Evolutionary conservation across 2,888 invertebrate species (phyloP).

Genomic region (Hypselothyrea guttata): DNA sequence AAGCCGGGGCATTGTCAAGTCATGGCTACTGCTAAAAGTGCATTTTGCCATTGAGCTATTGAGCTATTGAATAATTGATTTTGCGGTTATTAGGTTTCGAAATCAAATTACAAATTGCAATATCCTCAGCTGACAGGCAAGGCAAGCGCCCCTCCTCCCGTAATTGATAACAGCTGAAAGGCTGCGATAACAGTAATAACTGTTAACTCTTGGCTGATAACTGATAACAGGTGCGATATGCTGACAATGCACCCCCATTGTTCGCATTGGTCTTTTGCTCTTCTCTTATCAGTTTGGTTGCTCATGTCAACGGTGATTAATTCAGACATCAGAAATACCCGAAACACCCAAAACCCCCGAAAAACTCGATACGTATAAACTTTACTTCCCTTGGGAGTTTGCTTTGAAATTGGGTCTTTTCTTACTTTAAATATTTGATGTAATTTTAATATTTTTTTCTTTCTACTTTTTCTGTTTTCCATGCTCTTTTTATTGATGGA

Average conservation of each 20-base stretch:
- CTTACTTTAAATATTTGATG: constrained; percentile 23
- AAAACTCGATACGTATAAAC: constrained; percentile 6
- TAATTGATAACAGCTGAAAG: constrained; percentile 1
- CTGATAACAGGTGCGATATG: constrained; percentile 21
- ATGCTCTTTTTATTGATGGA: constrained; percentile 27
- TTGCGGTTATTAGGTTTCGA: constrained; percentile 40
- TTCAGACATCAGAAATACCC: too few relatives aligned
- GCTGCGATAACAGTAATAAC: background rate
- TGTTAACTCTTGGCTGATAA: background rate
- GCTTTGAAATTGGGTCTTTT: background rate
- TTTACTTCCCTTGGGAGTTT: background rate
- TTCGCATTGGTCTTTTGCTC: constrained; percentile 12
- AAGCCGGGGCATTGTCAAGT: constrained; percentile 1
- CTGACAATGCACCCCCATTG: constrained; percentile 40
- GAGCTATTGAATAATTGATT: constrained; percentile 52
- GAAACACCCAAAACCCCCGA: too few relatives aligned
- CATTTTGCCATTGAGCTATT: constrained; percentile 30
- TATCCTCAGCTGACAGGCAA: background rate
- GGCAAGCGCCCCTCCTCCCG: background rate
- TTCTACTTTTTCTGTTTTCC: constrained; percentile 3
- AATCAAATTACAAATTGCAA: constrained; percentile 29
- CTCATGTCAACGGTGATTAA: constrained; percentile 31
- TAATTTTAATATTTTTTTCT: constrained; percentile 19
- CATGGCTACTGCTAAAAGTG: constrained; percentile 2
- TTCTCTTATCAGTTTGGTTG: constrained; percentile 14